Percentiles rank a stretch among this genome's conserved stretches.
Conservation (phyloP, 2,797 vertebrate genomes). For the Rhodeus uyekii region DNA sequence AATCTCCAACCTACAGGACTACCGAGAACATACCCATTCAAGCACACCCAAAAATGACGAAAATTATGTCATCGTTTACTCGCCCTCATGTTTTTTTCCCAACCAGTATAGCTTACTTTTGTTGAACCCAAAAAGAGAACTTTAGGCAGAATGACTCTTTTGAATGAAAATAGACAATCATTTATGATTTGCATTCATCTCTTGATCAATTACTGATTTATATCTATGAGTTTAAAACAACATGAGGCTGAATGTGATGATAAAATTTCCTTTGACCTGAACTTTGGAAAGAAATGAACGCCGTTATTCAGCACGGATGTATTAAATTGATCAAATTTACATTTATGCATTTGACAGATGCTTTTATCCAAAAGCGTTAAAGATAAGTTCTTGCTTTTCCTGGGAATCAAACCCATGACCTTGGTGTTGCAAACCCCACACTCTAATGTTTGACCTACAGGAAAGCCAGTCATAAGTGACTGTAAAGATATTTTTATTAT, state of each 20-base stretch:
- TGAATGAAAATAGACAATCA: background rate
- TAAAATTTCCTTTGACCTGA: background rate
- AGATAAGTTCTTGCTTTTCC: too few relatives aligned
- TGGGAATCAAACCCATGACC: too few relatives aligned
- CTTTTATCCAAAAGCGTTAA: too few relatives aligned
- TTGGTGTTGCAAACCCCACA: too few relatives aligned
- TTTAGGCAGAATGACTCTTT: background rate
- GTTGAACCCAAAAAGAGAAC: background rate
- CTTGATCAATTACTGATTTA: background rate
- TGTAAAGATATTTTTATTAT: too few relatives aligned
- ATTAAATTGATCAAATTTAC: background rate
- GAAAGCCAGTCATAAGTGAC: too few relatives aligned
- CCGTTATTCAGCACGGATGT: background rate
- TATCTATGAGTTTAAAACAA: background rate
- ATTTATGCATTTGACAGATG: too few relatives aligned
- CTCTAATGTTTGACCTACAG: too few relatives aligned
- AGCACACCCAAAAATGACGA: background rate
- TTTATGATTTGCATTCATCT: background rate
- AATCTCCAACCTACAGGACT: too few relatives aligned
- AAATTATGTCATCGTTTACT: background rate
- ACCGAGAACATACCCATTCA: background rate
- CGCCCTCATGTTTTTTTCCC: background rate
- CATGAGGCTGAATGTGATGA: background rate
- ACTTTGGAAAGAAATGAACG: background rate
- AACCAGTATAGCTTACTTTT: background rate